Base-by-base conservation (phyloP, 2,797 vertebrate species). In the Pteropus rufus region DNA sequence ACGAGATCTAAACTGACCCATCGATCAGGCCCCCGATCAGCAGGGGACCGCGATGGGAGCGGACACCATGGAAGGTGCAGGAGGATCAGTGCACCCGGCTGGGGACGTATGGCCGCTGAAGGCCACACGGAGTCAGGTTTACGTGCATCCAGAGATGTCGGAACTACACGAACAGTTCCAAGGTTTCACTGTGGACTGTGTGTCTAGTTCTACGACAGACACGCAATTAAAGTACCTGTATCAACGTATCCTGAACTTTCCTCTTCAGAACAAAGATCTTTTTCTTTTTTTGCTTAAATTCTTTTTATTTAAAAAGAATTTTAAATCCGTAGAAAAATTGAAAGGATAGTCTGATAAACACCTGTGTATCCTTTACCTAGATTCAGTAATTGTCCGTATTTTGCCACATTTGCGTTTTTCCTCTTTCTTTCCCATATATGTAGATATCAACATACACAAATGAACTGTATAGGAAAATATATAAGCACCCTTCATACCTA, bases 1-100 rank as follows among this genome's bases (percentile, higher is more conserved):
- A 62, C 58, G 88, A 85, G 39, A 34, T 34, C 69, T 64, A 83
- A 84, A 90, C 14, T 11, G 77, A n/a, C 31, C 69, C 84, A 56
- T 21, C 58, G 29, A 5, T 52, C 46, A 2, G 77, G 97, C 81
- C 88, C 65, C 83, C 39, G 14, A 0, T 7, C 75, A 29, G 21
- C 90, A 84, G 67, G 54, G 8, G 18, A 86, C 44, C 70, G 31
- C 36, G 12, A 29, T 4, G 7, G 11, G 19, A 14, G 72, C 16
- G 1, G 70, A 93, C 7, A 0, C 9, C 0, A 0, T 0, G 23
- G 70, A 46, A 24, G 83, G 34, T 26, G 82, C 23, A 7, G 54
- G 24, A 41, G 91, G 91, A 41, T 4, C 0, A 56, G 39, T 0
- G 7, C 18, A 16, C 34, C 34, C 65, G 58, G 62, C 18, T 18